Percentiles rank a stretch among this genome's conserved stretches.
phyloP scores from a whole-genome alignment of 2,797 vertebrate genomes.

The Sciurus carolinensis region DNA sequence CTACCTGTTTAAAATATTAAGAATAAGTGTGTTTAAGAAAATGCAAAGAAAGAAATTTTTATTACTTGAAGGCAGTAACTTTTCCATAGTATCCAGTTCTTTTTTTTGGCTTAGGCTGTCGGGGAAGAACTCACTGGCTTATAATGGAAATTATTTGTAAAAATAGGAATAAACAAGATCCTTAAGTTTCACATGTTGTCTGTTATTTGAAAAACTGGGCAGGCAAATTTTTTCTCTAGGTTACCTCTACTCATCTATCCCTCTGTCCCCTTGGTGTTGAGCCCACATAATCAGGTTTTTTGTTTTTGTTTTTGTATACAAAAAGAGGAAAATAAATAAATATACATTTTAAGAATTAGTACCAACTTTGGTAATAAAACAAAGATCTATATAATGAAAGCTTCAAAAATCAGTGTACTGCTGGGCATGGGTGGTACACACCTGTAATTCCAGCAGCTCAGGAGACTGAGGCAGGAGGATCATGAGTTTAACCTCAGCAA shows the following conservation, averaged over 20 bases:
- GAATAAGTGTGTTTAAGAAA: not conserved
- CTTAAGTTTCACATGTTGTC: accelerated
- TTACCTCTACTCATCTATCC: no score
- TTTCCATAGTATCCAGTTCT: not conserved
- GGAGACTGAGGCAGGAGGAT: no score
- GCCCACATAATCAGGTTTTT: not conserved
- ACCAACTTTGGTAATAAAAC: not conserved
- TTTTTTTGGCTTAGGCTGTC: not conserved
- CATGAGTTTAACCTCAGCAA: no score
- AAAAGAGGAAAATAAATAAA: not conserved
- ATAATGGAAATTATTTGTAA: not conserved
- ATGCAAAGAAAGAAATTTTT: not conserved
- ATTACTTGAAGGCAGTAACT: not conserved
- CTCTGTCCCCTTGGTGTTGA: not conserved
- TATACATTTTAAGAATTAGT: not conserved
- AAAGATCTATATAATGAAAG: not conserved
- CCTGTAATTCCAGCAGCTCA: no score
- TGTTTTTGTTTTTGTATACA: not conserved
- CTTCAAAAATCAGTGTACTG: not conserved
- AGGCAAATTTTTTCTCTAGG: not conserved
- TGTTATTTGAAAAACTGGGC: not conserved
- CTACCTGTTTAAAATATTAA: not conserved
- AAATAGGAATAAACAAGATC: not conserved
- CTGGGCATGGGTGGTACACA: no score
- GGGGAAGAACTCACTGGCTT: not conserved